These are phyloP conservation scores for Rhopalosiphum maidis DNA, from an alignment of 1,140 invertebrate species.

Conservation along the genomic window DNA sequence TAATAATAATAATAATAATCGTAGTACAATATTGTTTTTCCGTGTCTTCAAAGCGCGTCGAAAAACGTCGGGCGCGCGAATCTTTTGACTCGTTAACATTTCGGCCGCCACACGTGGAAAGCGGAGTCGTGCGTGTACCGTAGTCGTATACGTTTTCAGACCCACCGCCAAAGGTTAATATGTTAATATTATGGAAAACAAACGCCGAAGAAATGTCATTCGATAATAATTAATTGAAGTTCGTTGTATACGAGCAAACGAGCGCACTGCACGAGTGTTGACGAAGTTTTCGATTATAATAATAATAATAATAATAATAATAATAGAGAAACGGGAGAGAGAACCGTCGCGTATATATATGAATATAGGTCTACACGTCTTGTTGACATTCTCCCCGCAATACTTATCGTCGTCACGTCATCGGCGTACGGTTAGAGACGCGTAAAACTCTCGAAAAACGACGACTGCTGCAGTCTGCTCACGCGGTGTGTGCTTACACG, in stretches of 20 bases:
- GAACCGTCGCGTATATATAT: background rate
- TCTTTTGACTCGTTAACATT: conserved; percentile 57
- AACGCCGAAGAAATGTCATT: conserved; percentile 52
- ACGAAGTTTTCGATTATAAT: conserved; percentile 46
- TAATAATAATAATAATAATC: background rate
- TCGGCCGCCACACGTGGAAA: conserved; percentile 39
- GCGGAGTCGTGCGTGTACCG: background rate
- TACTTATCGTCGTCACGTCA: background rate
- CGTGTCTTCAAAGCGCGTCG: conserved; percentile 24
- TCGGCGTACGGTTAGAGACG: background rate
- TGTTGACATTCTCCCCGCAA: conserved; percentile 11
- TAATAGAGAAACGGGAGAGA: background rate
- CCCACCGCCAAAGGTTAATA: conserved; percentile 44
- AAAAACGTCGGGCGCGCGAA: conserved; percentile 20
- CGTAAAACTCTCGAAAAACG: conserved; percentile 38
- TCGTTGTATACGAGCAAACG: background rate
- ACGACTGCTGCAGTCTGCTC: background rate
- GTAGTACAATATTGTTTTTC: conserved; percentile 24
- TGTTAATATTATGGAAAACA: conserved; percentile 8
- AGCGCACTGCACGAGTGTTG: background rate
- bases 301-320: background rate
- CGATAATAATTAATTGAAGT: conserved; percentile 39
- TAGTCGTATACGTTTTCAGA: background rate
- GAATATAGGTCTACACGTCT: background rate
- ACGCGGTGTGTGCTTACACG: background rate